Base-by-base conservation (phyloP, 1,140 invertebrate genomes). In the Drosophila ananassae region DNA sequence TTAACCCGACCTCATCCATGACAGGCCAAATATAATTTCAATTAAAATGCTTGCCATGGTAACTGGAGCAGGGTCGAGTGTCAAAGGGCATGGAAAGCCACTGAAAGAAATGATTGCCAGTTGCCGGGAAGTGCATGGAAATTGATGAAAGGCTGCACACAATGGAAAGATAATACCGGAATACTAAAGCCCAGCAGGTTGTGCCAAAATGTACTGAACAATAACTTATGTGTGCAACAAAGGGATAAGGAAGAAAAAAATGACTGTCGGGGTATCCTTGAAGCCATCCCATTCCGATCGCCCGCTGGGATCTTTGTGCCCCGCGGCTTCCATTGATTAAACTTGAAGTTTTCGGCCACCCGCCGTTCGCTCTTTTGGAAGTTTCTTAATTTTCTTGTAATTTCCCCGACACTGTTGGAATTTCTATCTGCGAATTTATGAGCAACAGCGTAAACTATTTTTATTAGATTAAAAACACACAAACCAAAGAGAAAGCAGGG, bases 341-440 rank as follows among this genome's bases (percentile, higher is more conserved):
- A 89, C 63, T 87, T 79, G 83, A 83, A 87, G 83, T 87, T 82
- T 82, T 77, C 48, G 81, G 71, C 60, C 75, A 68, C 83, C 77
- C 79, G 67, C 57, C 67, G 79, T 61, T 67, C 52, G 54, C 25
- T 46, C 34, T 61, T 64, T 64, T 17, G 51, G 46, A 89, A 89
- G 68, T 89, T 89, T 89, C 73, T 89, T 89, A 89, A 89, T 89
- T 80, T 89, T 89, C 63, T 80, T 89, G 83, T 89, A 89, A 89
- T 89, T 89, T 89, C 83, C 68, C 76, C 73, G 69, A 77, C 84
- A 79, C 83, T 69, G 84, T 62, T 79, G 83, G 83, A 89, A 89
- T 89, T 89, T 84, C 84, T 89, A 89, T 89, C 82, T 89, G 83
- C 77, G 61, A 89, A 89, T 89, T 89, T 89, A 89, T 89, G 84